Evolutionary conservation across 2,113 vertebrate species (phyloP).

Genomic region (Marmota flaviventris): DNA sequence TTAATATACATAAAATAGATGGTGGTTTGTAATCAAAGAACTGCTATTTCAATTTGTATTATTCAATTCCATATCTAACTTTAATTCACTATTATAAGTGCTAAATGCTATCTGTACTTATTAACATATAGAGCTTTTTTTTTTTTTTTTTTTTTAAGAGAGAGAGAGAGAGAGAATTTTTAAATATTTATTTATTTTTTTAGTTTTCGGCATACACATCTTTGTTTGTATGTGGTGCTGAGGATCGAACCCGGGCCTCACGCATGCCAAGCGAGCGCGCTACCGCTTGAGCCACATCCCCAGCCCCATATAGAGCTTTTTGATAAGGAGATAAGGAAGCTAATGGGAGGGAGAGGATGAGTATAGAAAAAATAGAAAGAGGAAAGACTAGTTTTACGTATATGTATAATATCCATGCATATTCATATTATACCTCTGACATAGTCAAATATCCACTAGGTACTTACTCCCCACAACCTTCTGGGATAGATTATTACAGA

Average conservation of each 20-base stretch:
- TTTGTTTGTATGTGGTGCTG: too few species aligned
- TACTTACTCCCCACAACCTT: background rate
- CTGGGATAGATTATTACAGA: background rate
- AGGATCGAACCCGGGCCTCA: too few species aligned
- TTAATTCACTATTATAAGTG: background rate
- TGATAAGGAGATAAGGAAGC: background rate
- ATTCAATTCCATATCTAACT: background rate
- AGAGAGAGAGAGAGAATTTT: too few species aligned
- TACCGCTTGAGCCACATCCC: too few species aligned
- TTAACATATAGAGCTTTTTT: background rate
- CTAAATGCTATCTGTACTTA: background rate
- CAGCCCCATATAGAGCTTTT: background rate
- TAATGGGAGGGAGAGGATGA: background rate
- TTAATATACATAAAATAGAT: conserved; percentile 7
- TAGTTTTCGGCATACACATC: too few species aligned
- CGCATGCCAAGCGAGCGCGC: too few species aligned
- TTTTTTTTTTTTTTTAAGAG: too few species aligned
- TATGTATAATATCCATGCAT: background rate
- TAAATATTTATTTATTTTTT: too few species aligned
- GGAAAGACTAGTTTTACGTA: background rate
- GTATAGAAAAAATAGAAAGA: background rate
- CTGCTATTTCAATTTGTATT: background rate
- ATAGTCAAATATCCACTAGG: background rate
- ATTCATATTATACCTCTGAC: background rate
- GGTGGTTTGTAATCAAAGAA: background rate